These are phyloP conservation scores for Centroberyx gerrardi DNA, from an alignment of 2,797 vertebrate genomes.

Conservation along the genomic window DNA sequence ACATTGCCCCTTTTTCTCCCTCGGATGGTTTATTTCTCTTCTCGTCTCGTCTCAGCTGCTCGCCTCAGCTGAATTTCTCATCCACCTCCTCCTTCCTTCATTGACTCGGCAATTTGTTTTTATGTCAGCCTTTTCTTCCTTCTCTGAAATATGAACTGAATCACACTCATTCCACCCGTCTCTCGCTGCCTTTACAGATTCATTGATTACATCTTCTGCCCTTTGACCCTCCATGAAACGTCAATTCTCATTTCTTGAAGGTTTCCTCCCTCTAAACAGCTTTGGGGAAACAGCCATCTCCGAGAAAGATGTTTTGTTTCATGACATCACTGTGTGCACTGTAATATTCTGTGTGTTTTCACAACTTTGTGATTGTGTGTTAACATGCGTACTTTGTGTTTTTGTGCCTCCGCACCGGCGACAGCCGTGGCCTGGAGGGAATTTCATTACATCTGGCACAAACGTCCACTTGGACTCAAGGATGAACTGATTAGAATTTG, in stretches of 20 bases:
- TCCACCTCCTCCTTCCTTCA: neutral
- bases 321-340: neutral
- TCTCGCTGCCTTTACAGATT: slow-evolving; percentile 1
- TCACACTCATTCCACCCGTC: neutral
- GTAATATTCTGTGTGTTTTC: neutral
- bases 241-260: slow-evolving; percentile 10
- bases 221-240: neutral
- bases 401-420: no score
- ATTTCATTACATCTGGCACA: no score
- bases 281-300: neutral
- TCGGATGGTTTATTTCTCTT: slow-evolving; percentile 10
- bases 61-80: slow-evolving; percentile 16
- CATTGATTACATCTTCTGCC: neutral
- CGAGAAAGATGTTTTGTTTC: neutral
- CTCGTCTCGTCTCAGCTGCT: slow-evolving; percentile 3
- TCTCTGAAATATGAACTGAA: neutral
- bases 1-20: slow-evolving; percentile 9
- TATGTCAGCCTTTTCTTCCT: no score
- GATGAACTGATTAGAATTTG: no score
- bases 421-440: no score
- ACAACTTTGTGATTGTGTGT: neutral
- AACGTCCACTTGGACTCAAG: no score
- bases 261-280: neutral
- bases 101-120: neutral
- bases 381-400: neutral